Conservation (phyloP, 23 tunicate genomes). For the Halocynthia aurantium region DNA sequence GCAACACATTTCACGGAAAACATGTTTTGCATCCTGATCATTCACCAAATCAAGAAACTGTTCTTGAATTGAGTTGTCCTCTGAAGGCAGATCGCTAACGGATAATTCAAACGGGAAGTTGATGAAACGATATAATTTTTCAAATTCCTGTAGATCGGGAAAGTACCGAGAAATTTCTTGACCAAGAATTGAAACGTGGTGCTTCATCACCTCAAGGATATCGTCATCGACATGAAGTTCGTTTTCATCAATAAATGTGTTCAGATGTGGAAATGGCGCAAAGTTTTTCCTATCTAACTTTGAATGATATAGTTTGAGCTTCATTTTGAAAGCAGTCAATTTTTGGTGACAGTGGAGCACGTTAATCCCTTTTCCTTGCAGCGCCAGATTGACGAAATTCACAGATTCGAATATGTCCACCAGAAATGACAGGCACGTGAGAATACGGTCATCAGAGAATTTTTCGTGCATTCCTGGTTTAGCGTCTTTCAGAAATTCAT, state of each 20-base stretch:
- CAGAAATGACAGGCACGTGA: constrained; percentile 43
- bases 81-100: background rate
- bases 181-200: constrained; percentile 45
- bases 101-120: background rate
- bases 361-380: constrained; percentile 47
- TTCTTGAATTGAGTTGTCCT: too few species aligned
- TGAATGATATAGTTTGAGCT: constrained; percentile 7
- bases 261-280: constrained; percentile 14
- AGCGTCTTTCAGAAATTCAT: constrained; percentile 23
- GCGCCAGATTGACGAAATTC: constrained; percentile 48
- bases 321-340: constrained; percentile 40
- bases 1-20: constrained; percentile 35
- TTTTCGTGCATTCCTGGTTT: constrained; percentile 45
- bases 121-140: constrained; percentile 15
- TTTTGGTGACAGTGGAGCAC: constrained; percentile 43
- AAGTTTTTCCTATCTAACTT: background rate
- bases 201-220: constrained; percentile 18
- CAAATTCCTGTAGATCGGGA: constrained; percentile 32
- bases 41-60: background rate
- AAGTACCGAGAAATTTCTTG: constrained; percentile 38
- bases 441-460: constrained; percentile 40
- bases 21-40: constrained; percentile 35
- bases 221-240: constrained; percentile 32
- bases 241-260: constrained; percentile 37
- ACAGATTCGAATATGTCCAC: constrained; percentile 62